Base-by-base conservation (phyloP, 2,113 vertebrate species). In the Willisornis vidua region DNA sequence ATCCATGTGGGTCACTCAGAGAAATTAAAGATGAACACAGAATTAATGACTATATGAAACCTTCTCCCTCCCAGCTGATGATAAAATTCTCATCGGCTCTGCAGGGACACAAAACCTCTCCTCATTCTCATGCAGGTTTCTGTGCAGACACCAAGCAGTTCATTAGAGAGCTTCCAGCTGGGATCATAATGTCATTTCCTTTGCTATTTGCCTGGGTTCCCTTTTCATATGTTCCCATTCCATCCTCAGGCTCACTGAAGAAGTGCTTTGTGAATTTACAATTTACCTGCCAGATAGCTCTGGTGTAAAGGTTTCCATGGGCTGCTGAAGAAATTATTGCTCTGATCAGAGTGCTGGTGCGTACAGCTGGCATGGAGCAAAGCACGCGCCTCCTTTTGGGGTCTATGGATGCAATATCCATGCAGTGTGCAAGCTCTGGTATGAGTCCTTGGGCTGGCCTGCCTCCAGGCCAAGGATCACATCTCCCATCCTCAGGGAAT, bases 121-220 rank as follows among this genome's bases (percentile, higher is more conserved):
- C 46, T 58, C 0, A 2, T 89, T 94, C 95, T 93, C 94, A 89
- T 55, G 76, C 87, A 87, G 79, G 73, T 85, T 95, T 62, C 68
- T 86, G 61, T 7, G 6, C 43, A 45, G 91, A 75, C 73, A 95
- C 52, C 54, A 22, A 82, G 71, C 66, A 51, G 86, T 48, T 90
- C 72, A 24, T 92, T 71, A 72, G 70, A 87, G 71, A 45, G 74
- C 58, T 87, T 68, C 84, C 94, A 86, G 84, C 85, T 72, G 89
- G 93, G 94, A 94, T 95, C 81, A 68, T 70, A 82, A 85, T 85
- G 77, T 95, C 94, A 96, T 92, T 96, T 95, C 94, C 84, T 93
- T 81, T 94, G 91, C 81, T 94, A 24, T 92, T 91, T 73, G 67
- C 88, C 80, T 17, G 19, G 63, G 89, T 92, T 97, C 89, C 79